Base-by-base conservation (phyloP, 2,797 vertebrate genomes). In the Poecilia wingei region DNA sequence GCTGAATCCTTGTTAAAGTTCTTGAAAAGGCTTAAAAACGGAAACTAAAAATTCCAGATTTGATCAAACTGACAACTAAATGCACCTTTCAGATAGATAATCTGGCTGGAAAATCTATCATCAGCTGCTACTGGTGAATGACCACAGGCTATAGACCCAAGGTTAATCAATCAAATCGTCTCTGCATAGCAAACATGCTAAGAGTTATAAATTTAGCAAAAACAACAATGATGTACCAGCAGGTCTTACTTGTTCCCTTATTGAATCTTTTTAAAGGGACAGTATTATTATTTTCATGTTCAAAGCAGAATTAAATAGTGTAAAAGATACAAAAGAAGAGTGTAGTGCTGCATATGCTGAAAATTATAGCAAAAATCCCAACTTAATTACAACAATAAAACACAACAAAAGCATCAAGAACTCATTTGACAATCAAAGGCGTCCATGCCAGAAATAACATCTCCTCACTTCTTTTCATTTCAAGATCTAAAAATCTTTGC, bases 401-500 rank as follows among this genome's bases (percentile, higher is more conserved):
- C 39, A 28, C 12, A 57, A 43, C 20, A 39, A 69, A 53, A 43
- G 8, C 13, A 33, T 45, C 25, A 70, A 70, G 5, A 70, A 70
- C 25, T 16, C 5, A 28, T 55, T 41, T 51, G 57, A 25, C n/a
- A 43, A 71, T 84, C 5, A 53, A 81, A 85, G 74, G 0, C 13
- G 41, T 74, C 39, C 51, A 53, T 53, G 22, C 8, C 51, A 41
- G 74, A 46, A 82, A 49, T 16, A 41, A 31, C n/a, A 5, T 33
- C 0, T 25, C 61, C 64, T 82, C 86, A 79, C 87, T 72, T 78
- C 70, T 53, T 59, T 76, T 77, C 68, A 75, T 88, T 79, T 86
- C 75, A 78, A 61, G 79, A 76, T 74, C 66, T 76, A 70, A 61
- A 18, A 88, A 79, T 90, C 74, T 80, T 6, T 70, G 89, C 61